A percentile compares a stretch with the other conserved stretches of the same genome.
These are phyloP conservation scores for Thumatha senex DNA, from an alignment of 2,888 invertebrate species.

Conservation along the genomic window DNA sequence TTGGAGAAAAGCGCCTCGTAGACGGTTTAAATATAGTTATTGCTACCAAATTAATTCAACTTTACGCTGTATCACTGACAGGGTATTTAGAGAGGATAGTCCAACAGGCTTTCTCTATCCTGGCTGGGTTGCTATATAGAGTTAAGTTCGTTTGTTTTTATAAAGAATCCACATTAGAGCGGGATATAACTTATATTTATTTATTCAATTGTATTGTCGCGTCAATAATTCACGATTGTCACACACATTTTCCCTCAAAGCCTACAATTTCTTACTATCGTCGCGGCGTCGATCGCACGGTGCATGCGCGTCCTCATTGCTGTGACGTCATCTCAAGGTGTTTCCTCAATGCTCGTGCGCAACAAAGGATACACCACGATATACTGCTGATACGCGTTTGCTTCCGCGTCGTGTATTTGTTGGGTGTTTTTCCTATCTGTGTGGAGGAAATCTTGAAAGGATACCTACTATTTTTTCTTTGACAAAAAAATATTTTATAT, in stretches of 20 bases:
- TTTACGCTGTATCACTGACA: no score
- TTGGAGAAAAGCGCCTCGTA: no score
- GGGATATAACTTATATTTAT: no score
- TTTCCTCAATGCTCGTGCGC: slow-evolving; percentile 47
- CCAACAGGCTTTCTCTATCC: no score
- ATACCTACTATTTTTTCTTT: slow-evolving; percentile 9
- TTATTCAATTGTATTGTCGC: not conserved
- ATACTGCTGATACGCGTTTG: slow-evolving; percentile 36
- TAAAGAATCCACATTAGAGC: no score
- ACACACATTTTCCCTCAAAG: slow-evolving; percentile 25
- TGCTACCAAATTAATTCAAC: no score
- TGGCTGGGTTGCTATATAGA: no score
- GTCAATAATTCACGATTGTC: not conserved
- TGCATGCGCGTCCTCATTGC: slow-evolving; percentile 25
- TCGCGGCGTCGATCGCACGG: slow-evolving; percentile 17
- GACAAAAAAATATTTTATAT: slow-evolving; percentile 1
- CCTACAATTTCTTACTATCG: slow-evolving; percentile 27
- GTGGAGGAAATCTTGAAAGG: slow-evolving; percentile 29
- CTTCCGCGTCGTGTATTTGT: slow-evolving; percentile 47
- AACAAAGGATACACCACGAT: slow-evolving; percentile 52
- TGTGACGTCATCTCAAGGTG: slow-evolving; percentile 42
- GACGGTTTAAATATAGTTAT: no score
- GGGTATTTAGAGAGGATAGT: no score
- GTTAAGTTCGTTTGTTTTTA: no score
- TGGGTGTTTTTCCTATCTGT: slow-evolving; percentile 39